phyloP scores from a whole-genome alignment of 2,888 invertebrate genomes.

The Coenonympha glycerion region DNA sequence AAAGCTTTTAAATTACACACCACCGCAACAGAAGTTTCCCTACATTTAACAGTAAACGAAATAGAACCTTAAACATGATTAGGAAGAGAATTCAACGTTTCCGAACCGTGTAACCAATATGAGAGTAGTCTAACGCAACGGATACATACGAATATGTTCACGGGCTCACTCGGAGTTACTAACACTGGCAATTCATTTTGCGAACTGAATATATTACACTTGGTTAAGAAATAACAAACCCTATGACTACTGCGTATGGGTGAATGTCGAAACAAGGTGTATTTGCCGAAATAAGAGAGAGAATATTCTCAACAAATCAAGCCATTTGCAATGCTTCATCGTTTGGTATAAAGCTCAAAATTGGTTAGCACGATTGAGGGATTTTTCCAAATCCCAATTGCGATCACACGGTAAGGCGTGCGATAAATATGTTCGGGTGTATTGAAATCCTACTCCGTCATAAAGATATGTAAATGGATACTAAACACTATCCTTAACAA shows the following conservation, averaged over 20 bases:
- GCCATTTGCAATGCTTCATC: constrained; percentile 46
- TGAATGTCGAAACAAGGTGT: constrained; percentile 46
- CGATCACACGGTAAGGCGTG: constrained; percentile 60
- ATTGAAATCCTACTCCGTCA: constrained; percentile 68
- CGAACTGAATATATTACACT: constrained; percentile 72
- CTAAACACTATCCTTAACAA: constrained; percentile 18
- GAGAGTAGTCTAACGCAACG: constrained; percentile 66
- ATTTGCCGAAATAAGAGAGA: constrained; percentile 57
- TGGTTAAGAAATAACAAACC: constrained; percentile 54
- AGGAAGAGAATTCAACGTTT: constrained; percentile 52
- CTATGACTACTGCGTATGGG: constrained; percentile 44
- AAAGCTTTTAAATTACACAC: neutral
- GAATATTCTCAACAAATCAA: constrained; percentile 36
- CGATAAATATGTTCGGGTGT: constrained; percentile 66
- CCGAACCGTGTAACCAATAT: constrained; percentile 51
- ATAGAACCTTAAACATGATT: constrained; percentile 53
- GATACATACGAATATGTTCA: constrained; percentile 73
- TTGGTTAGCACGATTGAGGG: constrained; percentile 31
- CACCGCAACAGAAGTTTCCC: constrained; percentile 24
- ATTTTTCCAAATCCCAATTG: constrained; percentile 66
- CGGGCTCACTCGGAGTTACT: constrained; percentile 74
- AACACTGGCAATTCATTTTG: constrained; percentile 76
- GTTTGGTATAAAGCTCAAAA: constrained; percentile 39
- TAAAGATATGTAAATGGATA: constrained; percentile 62
- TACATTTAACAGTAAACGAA: constrained; percentile 39